Evolutionary conservation across 2,888 invertebrate species (phyloP).

Genomic region (Acanthosoma haemorrhoidale): DNA sequence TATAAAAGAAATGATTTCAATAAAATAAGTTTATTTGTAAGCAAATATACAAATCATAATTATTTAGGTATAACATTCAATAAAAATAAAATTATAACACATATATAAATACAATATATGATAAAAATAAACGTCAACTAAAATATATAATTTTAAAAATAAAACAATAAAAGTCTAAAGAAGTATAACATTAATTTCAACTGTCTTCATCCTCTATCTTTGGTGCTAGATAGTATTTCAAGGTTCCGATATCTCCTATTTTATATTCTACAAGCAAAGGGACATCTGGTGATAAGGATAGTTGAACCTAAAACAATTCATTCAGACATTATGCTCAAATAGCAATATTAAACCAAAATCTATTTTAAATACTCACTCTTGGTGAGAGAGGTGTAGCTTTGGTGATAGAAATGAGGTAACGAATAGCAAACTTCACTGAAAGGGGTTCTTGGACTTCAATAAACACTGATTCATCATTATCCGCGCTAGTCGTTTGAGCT

Average conservation of each 20-base stretch:
- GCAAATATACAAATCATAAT: too few species aligned
- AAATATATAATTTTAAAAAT: too few species aligned
- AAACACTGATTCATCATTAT: conserved; percentile 88
- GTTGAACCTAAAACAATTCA: conserved; percentile 58
- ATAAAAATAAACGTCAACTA: too few species aligned
- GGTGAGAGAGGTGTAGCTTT: conserved; percentile 90
- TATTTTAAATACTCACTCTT: conserved; percentile 52
- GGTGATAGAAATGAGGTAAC: conserved; percentile 95
- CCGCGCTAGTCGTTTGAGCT: conserved; percentile 84
- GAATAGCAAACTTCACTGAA: conserved; percentile 89
- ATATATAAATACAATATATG: too few species aligned
- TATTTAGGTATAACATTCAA: too few species aligned
- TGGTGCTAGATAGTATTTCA: conserved; percentile 95
- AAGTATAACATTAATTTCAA: too few species aligned
- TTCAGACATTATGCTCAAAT: not conserved
- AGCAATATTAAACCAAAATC: not conserved
- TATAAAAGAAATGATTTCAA: too few species aligned
- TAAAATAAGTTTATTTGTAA: too few species aligned
- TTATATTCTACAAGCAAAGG: conserved; percentile 95
- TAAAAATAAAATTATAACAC: too few species aligned
- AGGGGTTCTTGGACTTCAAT: conserved; percentile 98
- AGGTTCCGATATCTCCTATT: conserved; percentile 90
- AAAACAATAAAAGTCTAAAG: too few species aligned
- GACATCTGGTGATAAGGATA: conserved; percentile 94
- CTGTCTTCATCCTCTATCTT: conserved; percentile 97